Evolutionary conservation across 92 coral and sea anemone species (phyloP).

Genomic region (Siderastrea radians): DNA sequence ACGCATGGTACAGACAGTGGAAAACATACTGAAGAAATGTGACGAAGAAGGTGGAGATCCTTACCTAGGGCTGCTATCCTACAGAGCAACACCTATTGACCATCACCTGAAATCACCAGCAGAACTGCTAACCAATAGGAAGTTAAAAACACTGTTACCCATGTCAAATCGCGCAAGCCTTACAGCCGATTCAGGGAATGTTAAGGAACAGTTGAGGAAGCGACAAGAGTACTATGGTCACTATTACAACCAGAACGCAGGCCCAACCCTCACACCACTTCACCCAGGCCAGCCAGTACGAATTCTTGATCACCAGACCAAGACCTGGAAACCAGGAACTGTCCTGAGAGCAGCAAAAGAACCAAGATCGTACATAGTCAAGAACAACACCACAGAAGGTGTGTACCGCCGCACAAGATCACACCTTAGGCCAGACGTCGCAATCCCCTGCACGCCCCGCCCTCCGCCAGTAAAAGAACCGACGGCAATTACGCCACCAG

Average conservation of each 20-base stretch:
- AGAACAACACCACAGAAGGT: slow-evolving; percentile 49
- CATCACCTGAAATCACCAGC: slow-evolving; percentile 32
- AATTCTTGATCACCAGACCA: slow-evolving; percentile 54
- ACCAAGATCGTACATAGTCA: slow-evolving; percentile 71
- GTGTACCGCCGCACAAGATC: slow-evolving; percentile 67
- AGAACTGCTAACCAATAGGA: slow-evolving; percentile 48
- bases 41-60: not conserved
- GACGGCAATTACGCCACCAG: slow-evolving; percentile 2
- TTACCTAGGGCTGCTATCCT: no score
- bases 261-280: slow-evolving; percentile 38
- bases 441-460: not conserved
- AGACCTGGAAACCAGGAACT: slow-evolving; percentile 58
- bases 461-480: slow-evolving; percentile 50
- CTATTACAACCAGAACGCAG: slow-evolving; percentile 12
- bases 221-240: not conserved
- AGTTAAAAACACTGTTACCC: slow-evolving; percentile 39
- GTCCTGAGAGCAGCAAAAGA: slow-evolving; percentile 5
- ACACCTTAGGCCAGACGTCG: slow-evolving; percentile 39
- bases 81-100: slow-evolving; percentile 25
- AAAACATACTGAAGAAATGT: not conserved
- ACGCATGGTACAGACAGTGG: not conserved
- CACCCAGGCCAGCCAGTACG: slow-evolving; percentile 43
- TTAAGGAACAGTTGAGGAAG: not conserved
- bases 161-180: slow-evolving; percentile 22
- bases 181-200: not conserved